A percentile compares a stretch with the other conserved stretches of the same genome.
Evolutionary conservation across 1,140 invertebrate genomes (phyloP).

Genomic region (Atopsyche davidsoni): DNA sequence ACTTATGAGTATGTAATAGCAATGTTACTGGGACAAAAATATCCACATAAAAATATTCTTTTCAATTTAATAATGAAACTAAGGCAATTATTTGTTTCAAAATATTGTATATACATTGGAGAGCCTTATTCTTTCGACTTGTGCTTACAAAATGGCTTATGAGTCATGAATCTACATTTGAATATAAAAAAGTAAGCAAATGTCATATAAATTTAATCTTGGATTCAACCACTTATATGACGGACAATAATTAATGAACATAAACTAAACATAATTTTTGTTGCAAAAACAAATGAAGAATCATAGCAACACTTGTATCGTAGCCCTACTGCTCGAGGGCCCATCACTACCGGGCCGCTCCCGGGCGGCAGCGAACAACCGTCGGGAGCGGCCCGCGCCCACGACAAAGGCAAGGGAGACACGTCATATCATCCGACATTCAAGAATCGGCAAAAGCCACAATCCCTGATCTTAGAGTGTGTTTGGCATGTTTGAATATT

Average conservation of each 20-base stretch:
- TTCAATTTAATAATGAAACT: slow-evolving; percentile 24
- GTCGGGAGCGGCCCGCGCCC: slow-evolving; percentile 16
- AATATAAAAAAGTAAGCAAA: slow-evolving; percentile 25
- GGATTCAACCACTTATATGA: slow-evolving; percentile 29
- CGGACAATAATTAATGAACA: slow-evolving; percentile 19
- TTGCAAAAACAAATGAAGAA: slow-evolving; percentile 19
- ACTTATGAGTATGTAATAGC: slow-evolving; percentile 15
- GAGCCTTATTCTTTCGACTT: slow-evolving; percentile 27
- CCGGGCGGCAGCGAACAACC: slow-evolving; percentile 6
- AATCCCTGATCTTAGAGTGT: slow-evolving; percentile 30
- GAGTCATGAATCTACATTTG: slow-evolving; percentile 28
- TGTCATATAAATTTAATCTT: slow-evolving; percentile 31
- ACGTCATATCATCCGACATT: slow-evolving; percentile 30
- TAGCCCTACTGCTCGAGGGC: slow-evolving; percentile 3
- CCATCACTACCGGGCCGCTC: slow-evolving; percentile 19
- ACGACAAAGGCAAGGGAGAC: slow-evolving; percentile 29
- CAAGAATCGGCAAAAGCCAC: slow-evolving; percentile 28
- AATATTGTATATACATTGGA: slow-evolving; percentile 29
- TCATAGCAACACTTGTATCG: slow-evolving; percentile 18
- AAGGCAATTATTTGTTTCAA: slow-evolving; percentile 28
- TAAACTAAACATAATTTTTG: slow-evolving; percentile 12
- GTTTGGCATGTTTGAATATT: slow-evolving; percentile 29
- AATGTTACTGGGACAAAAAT: slow-evolving; percentile 23
- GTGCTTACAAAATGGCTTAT: slow-evolving; percentile 29
- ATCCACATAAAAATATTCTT: slow-evolving; percentile 30